Evolutionary conservation across 2,888 invertebrate species (phyloP).

Genomic region (Phalangium opilio): DNA sequence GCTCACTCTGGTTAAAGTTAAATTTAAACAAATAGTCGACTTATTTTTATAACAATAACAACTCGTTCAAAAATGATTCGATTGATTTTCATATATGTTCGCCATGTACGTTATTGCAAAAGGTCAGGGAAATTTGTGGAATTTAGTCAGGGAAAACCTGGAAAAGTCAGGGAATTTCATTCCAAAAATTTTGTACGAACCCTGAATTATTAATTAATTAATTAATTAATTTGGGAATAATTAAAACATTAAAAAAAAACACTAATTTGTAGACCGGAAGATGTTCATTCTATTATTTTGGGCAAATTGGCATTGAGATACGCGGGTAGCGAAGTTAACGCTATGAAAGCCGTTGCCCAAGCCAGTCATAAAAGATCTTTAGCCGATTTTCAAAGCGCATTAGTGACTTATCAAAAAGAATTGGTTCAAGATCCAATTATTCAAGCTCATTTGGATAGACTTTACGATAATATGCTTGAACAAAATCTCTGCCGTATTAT

Average conservation of each 20-base stretch:
- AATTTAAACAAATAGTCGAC: too few species aligned
- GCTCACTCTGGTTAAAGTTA: too few species aligned
- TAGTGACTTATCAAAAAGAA: conserved; percentile 71
- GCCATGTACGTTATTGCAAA: too few species aligned
- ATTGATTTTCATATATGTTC: too few species aligned
- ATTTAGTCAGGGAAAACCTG: too few species aligned
- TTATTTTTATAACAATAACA: too few species aligned
- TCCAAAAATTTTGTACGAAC: too few species aligned
- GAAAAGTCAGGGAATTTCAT: too few species aligned
- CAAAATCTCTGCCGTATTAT: conserved; percentile 97
- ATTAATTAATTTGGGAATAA: conserved; percentile 1
- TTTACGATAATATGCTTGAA: conserved; percentile 97
- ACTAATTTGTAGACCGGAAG: conserved; percentile 62
- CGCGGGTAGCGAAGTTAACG: conserved; percentile 86
- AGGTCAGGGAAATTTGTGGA: too few species aligned
- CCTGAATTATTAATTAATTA: conserved; percentile 3
- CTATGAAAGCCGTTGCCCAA: conserved; percentile 92
- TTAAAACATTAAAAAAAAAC: too few species aligned
- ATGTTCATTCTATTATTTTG: conserved; percentile 84
- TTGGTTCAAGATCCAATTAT: conserved; percentile 93
- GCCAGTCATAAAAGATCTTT: conserved; percentile 93
- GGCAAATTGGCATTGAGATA: conserved; percentile 95
- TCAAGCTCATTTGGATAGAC: conserved; percentile 82
- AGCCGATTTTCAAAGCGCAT: conserved; percentile 77
- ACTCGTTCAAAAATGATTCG: too few species aligned